A percentile compares a stretch with the other conserved stretches of the same genome.
Evolutionary conservation across 1,140 invertebrate genomes (phyloP).

Genomic region (Mycetomoellerius zeteki): DNA sequence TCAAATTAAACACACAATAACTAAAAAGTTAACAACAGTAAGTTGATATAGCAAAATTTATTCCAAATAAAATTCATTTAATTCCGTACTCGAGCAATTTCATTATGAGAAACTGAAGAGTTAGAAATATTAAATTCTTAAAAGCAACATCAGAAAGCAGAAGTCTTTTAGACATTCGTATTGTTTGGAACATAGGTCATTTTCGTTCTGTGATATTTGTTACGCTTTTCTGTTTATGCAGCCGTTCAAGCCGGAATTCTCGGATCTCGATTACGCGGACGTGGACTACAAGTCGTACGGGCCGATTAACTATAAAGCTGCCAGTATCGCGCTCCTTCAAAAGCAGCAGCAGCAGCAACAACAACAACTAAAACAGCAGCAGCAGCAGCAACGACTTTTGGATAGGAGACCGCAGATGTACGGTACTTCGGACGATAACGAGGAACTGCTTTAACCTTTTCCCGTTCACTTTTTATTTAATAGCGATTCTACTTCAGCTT

Average conservation of each 20-base stretch:
- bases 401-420: slow-evolving; percentile 85
- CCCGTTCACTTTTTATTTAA: slow-evolving; percentile 31
- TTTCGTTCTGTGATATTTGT: slow-evolving; percentile 59
- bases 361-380: slow-evolving; percentile 74
- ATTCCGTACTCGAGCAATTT: neutral
- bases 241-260: slow-evolving; percentile 91
- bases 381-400: slow-evolving; percentile 75
- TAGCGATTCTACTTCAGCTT: slow-evolving; percentile 41
- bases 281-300: slow-evolving; percentile 95
- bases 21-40: too few relatives aligned
- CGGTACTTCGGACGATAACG: slow-evolving; percentile 84
- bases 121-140: neutral
- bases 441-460: slow-evolving; percentile 83
- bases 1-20: neutral
- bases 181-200: slow-evolving; percentile 5
- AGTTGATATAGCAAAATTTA: neutral
- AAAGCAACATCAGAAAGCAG: neutral
- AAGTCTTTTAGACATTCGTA: slow-evolving; percentile 28
- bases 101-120: too few relatives aligned
- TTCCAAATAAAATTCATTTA: neutral
- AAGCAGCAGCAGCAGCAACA: slow-evolving; percentile 80
- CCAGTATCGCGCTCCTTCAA: slow-evolving; percentile 89
- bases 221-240: slow-evolving; percentile 79
- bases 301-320: slow-evolving; percentile 96
- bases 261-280: slow-evolving; percentile 95